Conservation (phyloP, 2,113 vertebrate genomes). For the Otolemur garnettii region DNA sequence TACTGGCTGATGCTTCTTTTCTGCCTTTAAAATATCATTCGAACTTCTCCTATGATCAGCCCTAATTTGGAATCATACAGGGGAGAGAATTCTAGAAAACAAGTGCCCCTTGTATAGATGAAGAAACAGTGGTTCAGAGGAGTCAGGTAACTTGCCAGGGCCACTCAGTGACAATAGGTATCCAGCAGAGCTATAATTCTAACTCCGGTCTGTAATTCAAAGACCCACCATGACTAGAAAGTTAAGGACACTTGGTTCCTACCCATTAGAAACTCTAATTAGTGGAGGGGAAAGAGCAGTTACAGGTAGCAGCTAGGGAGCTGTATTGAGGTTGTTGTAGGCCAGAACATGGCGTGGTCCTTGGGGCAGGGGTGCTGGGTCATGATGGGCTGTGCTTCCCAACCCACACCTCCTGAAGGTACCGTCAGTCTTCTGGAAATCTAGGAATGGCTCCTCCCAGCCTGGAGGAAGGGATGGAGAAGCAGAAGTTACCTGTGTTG, state of each 20-base stretch:
- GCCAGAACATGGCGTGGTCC: neutral
- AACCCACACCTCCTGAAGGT: neutral
- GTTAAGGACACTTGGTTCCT: neutral
- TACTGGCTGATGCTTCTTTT: neutral
- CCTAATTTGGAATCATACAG: neutral
- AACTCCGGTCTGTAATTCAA: neutral
- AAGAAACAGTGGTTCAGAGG: neutral
- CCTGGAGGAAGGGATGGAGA: neutral
- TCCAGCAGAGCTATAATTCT: neutral
- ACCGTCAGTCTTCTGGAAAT: neutral
- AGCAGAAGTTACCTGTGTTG: neutral
- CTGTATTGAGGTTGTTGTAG: neutral
- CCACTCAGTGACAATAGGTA: neutral
- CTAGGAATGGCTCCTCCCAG: neutral
- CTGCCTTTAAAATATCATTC: neutral
- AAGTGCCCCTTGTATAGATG: neutral
- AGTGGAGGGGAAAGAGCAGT: no score
- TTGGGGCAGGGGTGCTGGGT: no score
- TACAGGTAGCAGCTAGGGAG: no score
- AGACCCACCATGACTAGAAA: neutral
- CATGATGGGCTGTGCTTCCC: accelerated
- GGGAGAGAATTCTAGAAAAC: neutral
- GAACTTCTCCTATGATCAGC: neutral
- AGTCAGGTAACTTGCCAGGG: neutral
- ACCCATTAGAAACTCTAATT: neutral